phyloP scores from a whole-genome alignment of 2,888 invertebrate genomes.

The Drosophila setosimentum region DNA sequence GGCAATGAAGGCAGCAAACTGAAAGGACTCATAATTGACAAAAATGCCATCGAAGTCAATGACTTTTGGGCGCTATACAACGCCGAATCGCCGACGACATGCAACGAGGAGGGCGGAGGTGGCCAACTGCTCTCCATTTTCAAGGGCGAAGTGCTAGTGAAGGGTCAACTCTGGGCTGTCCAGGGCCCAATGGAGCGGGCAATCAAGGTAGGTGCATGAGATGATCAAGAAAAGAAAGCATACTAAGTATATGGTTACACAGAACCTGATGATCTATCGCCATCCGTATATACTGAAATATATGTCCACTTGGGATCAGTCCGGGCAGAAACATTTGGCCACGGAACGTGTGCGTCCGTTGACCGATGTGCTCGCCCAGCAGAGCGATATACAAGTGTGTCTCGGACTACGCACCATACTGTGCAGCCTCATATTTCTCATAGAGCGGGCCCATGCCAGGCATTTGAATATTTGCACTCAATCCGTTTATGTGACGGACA shows the following conservation, averaged over 20 bases:
- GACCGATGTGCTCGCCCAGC: slow-evolving; percentile 87
- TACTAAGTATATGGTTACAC: neutral
- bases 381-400: slow-evolving; percentile 92
- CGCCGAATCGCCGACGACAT: slow-evolving; percentile 83
- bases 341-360: slow-evolving; percentile 94
- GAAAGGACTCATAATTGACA: slow-evolving; percentile 89
- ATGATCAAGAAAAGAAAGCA: neutral
- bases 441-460: slow-evolving; percentile 91
- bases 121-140: slow-evolving; percentile 90
- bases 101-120: slow-evolving; percentile 86
- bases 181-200: slow-evolving; percentile 90
- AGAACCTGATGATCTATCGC: slow-evolving; percentile 94
- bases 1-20: slow-evolving; percentile 92
- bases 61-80: slow-evolving; percentile 92
- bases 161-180: slow-evolving; percentile 88
- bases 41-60: slow-evolving; percentile 91
- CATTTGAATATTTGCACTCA: slow-evolving; percentile 94
- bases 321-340: slow-evolving; percentile 91
- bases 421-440: slow-evolving; percentile 92
- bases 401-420: slow-evolving; percentile 93
- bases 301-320: slow-evolving; percentile 92
- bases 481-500: slow-evolving; percentile 92
- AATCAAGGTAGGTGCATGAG: slow-evolving; percentile 88
- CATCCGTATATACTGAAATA: slow-evolving; percentile 95
- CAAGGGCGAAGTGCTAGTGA: slow-evolving; percentile 88